Evolutionary conservation across 2,797 vertebrate genomes (phyloP).

Genomic region (Phrynocephalus forsythii): DNA sequence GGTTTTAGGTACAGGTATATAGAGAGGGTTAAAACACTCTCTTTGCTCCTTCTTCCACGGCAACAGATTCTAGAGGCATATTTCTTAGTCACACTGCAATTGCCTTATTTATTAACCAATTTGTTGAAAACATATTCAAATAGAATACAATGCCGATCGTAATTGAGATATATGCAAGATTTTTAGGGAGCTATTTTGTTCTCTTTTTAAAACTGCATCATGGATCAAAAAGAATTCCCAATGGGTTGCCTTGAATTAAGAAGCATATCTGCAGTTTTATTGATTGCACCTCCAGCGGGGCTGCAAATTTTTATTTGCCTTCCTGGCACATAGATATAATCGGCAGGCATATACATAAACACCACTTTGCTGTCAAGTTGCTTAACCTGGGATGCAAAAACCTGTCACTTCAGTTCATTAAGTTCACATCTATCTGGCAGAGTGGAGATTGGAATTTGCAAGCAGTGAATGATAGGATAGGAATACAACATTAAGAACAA

Average conservation of each 20-base stretch:
- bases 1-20: slow-evolving; percentile 7
- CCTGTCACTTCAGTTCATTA: slow-evolving; percentile 59
- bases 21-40: not conserved
- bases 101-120: slow-evolving; percentile 20
- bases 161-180: slow-evolving; percentile 29
- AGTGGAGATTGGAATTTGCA: slow-evolving; percentile 66
- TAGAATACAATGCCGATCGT: not conserved
- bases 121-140: slow-evolving; percentile 40
- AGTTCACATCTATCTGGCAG: slow-evolving; percentile 66
- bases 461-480: slow-evolving; percentile 58
- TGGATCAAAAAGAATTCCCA: slow-evolving; percentile 41
- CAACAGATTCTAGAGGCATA: slow-evolving; percentile 13
- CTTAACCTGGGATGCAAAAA: slow-evolving; percentile 54
- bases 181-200: slow-evolving; percentile 36
- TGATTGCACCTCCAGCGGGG: slow-evolving; percentile 19
- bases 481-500: slow-evolving; percentile 51
- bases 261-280: slow-evolving; percentile 14
- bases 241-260: slow-evolving; percentile 34
- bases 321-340: slow-evolving; percentile 31
- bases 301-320: slow-evolving; percentile 30
- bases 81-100: not conserved
- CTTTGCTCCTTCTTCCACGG: not conserved
- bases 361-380: slow-evolving; percentile 46
- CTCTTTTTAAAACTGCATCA: slow-evolving; percentile 18
- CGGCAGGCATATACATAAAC: slow-evolving; percentile 22